These are phyloP conservation scores for Pycnonotus jocosus DNA, from an alignment of 2,113 vertebrate species.

Conservation along the genomic window DNA sequence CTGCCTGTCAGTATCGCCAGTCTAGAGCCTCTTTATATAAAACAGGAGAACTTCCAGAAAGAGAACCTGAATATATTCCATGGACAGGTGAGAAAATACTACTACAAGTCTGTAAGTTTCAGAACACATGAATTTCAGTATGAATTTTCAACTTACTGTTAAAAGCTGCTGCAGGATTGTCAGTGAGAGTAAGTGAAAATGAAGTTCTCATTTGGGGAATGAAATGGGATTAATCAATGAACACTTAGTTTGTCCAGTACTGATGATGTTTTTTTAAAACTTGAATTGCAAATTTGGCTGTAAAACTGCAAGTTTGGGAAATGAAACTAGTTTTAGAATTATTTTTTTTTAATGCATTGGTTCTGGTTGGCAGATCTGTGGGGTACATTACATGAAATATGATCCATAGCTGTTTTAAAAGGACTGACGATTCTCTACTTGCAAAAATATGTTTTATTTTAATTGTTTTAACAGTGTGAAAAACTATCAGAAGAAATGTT, in stretches of 20 bases:
- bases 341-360: not conserved
- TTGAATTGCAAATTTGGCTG: not conserved
- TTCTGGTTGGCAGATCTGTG: not conserved
- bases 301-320: not conserved
- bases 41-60: constrained; percentile 69
- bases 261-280: not conserved
- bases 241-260: not conserved
- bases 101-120: not conserved
- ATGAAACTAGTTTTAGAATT: not conserved
- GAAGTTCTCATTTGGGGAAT: not conserved
- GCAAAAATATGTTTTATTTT: not conserved
- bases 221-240: not conserved
- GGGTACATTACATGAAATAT: not conserved
- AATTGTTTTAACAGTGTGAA: not conserved
- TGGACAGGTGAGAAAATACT: constrained; percentile 86
- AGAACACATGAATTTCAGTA: not conserved
- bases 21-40: constrained; percentile 82
- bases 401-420: not conserved
- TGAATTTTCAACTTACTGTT: not conserved
- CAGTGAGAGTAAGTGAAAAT: not conserved
- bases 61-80: constrained; percentile 88
- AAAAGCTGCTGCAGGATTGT: not conserved
- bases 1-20: constrained; percentile 86
- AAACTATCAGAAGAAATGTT: not conserved
- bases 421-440: not conserved